Percentiles rank a stretch among this genome's conserved stretches.
These are phyloP conservation scores for Cydia strobilella DNA, from an alignment of 1,140 invertebrate genomes.

Conservation along the genomic window DNA sequence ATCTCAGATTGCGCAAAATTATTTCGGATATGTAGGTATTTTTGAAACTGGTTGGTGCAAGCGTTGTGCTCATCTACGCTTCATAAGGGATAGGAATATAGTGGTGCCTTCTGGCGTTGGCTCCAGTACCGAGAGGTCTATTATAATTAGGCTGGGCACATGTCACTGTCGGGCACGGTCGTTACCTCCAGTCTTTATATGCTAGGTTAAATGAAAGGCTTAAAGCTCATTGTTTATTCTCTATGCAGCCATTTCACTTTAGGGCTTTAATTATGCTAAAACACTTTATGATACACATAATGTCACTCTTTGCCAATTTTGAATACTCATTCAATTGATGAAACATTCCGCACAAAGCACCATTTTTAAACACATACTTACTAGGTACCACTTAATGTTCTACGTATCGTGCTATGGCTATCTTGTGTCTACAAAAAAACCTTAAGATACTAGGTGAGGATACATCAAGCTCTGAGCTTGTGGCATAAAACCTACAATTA, in stretches of 20 bases:
- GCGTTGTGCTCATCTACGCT: background rate
- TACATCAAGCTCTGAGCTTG: no score
- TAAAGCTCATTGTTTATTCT: background rate
- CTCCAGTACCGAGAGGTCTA: background rate
- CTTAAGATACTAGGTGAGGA: no score
- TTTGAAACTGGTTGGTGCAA: background rate
- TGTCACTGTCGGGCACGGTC: constrained; percentile 17
- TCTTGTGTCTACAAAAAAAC: no score
- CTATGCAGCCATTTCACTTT: background rate
- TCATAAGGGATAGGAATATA: background rate
- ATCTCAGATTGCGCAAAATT: background rate
- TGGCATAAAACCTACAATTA: no score
- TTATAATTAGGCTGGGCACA: constrained; percentile 21
- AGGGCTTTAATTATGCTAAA: background rate
- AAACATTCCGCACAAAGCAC: no score
- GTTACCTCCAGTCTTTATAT: constrained; percentile 20
- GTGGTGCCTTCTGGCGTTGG: background rate
- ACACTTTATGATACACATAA: background rate
- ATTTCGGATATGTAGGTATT: background rate
- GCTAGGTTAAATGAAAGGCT: constrained; percentile 13
- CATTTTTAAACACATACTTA: no score
- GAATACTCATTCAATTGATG: background rate
- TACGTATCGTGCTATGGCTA: no score
- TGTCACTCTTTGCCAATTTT: background rate
- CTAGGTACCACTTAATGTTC: no score